These are phyloP conservation scores for Colletes gigas DNA, from an alignment of 1,140 invertebrate genomes.

Conservation along the genomic window DNA sequence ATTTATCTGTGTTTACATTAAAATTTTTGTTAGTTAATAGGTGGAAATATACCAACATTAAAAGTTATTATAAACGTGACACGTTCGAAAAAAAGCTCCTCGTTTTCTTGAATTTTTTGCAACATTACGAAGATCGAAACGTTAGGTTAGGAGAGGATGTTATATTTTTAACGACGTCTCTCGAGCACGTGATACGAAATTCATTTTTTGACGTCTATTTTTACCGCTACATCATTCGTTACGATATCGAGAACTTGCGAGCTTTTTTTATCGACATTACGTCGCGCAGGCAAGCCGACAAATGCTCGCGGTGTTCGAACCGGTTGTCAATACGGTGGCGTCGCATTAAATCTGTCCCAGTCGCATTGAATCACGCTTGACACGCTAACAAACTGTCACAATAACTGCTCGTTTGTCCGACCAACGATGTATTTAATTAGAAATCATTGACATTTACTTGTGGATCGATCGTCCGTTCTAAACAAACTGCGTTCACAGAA, in stretches of 20 bases:
- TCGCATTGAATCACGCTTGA: not conserved
- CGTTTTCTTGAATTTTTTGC: not conserved
- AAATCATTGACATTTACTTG: conserved; percentile 4
- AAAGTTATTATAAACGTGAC: no score
- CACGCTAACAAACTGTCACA: conserved; percentile 17
- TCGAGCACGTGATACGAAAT: not conserved
- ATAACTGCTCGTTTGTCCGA: conserved; percentile 16
- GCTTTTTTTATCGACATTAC: conserved; percentile 1
- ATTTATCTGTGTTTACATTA: no score
- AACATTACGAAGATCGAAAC: not conserved
- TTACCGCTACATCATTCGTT: not conserved
- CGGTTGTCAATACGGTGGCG: not conserved
- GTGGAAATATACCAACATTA: no score
- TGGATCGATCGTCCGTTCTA: not conserved
- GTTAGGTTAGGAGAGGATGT: not conserved
- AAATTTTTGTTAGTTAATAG: no score
- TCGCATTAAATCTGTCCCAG: not conserved
- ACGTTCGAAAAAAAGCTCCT: no score
- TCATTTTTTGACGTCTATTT: conserved; percentile 19
- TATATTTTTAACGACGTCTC: not conserved
- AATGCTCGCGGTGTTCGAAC: not conserved
- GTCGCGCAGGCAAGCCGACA: no score
- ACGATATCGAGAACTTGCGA: not conserved
- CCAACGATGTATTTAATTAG: conserved; percentile 20
- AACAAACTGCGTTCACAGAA: not conserved